Conservation (phyloP, 2,888 invertebrate species). For the Coelogynopora nodosa region DNA sequence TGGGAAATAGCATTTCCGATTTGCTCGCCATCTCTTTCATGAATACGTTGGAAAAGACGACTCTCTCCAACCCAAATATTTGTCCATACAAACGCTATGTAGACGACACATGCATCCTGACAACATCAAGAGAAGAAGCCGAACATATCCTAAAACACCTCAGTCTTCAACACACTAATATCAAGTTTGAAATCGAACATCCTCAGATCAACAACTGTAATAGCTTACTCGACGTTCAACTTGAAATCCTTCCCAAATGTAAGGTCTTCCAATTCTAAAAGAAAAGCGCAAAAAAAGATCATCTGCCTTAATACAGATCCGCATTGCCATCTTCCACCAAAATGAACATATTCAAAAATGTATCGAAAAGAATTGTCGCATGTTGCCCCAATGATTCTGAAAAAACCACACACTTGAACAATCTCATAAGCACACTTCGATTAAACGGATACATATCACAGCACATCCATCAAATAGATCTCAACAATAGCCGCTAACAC, state of each 20-base stretch:
- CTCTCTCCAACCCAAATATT: too few species aligned
- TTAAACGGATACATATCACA: not conserved
- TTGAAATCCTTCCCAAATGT: not conserved
- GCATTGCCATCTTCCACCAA: not conserved
- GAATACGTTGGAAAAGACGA: too few species aligned
- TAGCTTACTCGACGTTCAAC: conserved; percentile 13
- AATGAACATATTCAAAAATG: not conserved
- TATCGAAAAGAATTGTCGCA: not conserved
- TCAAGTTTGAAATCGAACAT: conserved; percentile 18
- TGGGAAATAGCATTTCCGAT: too few species aligned
- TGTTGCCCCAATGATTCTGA: not conserved
- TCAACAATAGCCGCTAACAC: not conserved
- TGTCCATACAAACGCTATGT: too few species aligned
- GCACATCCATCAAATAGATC: not conserved
- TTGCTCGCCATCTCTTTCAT: too few species aligned
- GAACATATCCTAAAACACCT: conserved; percentile 3
- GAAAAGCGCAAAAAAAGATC: conserved; percentile 14
- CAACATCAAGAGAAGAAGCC: conserved; percentile 27
- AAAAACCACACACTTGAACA: not conserved
- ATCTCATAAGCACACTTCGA: not conserved
- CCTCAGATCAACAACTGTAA: conserved; percentile 7
- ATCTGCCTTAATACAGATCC: not conserved
- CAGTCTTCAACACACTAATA: conserved; percentile 12
- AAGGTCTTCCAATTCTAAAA: conserved; percentile 1
- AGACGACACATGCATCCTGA: too few species aligned